Percentiles rank a stretch among this genome's conserved stretches.
Conservation (phyloP, 2,797 vertebrate genomes). For the Babyrousa celebensis region DNA sequence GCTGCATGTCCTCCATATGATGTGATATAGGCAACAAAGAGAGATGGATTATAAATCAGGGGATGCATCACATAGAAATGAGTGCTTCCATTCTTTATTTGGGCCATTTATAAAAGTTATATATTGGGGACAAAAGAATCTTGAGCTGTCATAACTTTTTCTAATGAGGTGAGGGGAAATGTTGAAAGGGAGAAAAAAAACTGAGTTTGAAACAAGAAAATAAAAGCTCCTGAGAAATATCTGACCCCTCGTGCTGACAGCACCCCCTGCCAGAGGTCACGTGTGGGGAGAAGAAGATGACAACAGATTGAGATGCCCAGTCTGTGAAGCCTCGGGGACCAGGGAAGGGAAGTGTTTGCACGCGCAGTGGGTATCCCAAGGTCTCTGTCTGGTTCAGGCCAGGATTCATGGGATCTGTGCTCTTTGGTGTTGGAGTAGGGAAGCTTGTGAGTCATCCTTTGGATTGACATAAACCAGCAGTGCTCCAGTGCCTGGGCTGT, state of each 20-base stretch:
- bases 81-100: background rate
- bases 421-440: background rate
- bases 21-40: background rate
- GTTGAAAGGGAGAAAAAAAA: background rate
- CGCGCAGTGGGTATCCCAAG: accelerated
- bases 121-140: background rate
- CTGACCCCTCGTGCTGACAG: background rate
- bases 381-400: background rate
- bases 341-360: background rate
- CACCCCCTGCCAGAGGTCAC: background rate
- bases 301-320: background rate
- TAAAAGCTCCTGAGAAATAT: background rate
- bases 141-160: background rate
- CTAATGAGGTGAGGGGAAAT: background rate
- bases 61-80: no score
- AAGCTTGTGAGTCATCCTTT: background rate
- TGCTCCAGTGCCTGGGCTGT: background rate
- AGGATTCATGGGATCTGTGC: background rate
- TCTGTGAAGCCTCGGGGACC: background rate
- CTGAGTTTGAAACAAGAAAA: background rate
- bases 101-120: background rate
- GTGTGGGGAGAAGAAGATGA: background rate
- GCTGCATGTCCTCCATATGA: accelerated
- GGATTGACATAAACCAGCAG: conserved; percentile 38
- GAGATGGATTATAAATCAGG: background rate